phyloP scores from a whole-genome alignment of 1,140 invertebrate genomes.

The Globodera rostochiensis region DNA sequence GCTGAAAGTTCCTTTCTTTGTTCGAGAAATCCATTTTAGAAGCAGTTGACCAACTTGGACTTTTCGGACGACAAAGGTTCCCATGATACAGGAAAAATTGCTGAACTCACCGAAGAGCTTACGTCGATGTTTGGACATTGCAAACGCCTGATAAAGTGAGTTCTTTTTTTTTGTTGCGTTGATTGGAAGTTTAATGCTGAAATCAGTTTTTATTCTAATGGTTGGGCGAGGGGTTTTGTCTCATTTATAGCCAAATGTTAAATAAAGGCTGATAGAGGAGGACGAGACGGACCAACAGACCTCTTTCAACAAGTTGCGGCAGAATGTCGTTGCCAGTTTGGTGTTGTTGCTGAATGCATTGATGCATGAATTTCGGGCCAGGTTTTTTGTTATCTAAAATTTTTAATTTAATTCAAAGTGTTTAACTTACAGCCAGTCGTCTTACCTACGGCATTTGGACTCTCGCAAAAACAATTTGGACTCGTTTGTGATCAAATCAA shows the following conservation, averaged over 20 bases:
- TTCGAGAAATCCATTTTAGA: constrained; percentile 13
- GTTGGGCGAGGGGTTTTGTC: too few species aligned
- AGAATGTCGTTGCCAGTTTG: constrained; percentile 67
- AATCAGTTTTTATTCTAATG: too few species aligned
- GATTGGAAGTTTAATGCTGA: neutral
- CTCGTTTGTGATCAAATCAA: constrained; percentile 40
- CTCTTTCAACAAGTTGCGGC: constrained; percentile 50
- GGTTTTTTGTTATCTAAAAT: constrained; percentile 12
- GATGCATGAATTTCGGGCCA: constrained; percentile 67
- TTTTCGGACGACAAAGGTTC: constrained; percentile 43
- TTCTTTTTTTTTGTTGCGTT: neutral
- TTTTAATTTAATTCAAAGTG: neutral
- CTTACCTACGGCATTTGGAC: constrained; percentile 66
- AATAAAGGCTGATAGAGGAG: constrained; percentile 44
- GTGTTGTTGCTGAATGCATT: constrained; percentile 68
- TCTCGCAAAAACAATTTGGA: constrained; percentile 45
- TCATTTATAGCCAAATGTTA: neutral
- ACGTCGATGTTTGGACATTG: constrained; percentile 47
- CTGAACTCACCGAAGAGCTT: constrained; percentile 52
- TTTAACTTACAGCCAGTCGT: constrained; percentile 61
- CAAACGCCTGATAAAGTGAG: constrained; percentile 43
- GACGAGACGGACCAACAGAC: constrained; percentile 29
- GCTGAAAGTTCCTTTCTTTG: neutral
- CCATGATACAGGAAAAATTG: constrained; percentile 45
- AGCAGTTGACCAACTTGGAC: constrained; percentile 44